Conservation (phyloP, 1,140 invertebrate genomes). For the Cephus cinctus region DNA sequence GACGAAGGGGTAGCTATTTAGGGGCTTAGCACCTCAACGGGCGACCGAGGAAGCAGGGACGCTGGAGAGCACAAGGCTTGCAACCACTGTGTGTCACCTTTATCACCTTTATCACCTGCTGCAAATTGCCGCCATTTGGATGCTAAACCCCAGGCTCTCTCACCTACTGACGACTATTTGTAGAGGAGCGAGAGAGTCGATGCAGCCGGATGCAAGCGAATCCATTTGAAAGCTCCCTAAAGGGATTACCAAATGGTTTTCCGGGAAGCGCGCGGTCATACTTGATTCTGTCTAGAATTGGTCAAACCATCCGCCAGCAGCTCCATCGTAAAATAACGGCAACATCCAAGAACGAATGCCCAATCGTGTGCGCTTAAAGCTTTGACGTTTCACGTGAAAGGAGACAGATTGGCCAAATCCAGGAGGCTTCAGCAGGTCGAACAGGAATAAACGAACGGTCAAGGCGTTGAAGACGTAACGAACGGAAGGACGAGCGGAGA, state of each 20-base stretch:
- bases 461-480: neutral
- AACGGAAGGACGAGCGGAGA: neutral
- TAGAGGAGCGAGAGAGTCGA: conserved; percentile 29
- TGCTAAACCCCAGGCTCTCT: conserved; percentile 51
- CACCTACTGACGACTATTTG: conserved; percentile 49
- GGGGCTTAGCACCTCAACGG: conserved; percentile 47
- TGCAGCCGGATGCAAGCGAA: neutral
- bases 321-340: too few relatives aligned
- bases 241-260: too few relatives aligned
- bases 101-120: conserved; percentile 57
- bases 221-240: too few relatives aligned
- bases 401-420: too few relatives aligned
- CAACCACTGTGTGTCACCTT: conserved; percentile 53
- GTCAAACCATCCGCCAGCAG: too few relatives aligned
- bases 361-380: too few relatives aligned
- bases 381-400: too few relatives aligned
- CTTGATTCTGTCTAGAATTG: too few relatives aligned
- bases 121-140: conserved; percentile 56
- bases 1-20: conserved; percentile 49
- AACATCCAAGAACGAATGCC: too few relatives aligned
- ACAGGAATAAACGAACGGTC: too few relatives aligned
- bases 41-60: conserved; percentile 19
- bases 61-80: conserved; percentile 21
- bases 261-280: too few relatives aligned
- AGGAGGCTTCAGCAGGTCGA: too few relatives aligned